phyloP scores from a whole-genome alignment of 2,797 vertebrate species.

The Rallus crepitans region DNA sequence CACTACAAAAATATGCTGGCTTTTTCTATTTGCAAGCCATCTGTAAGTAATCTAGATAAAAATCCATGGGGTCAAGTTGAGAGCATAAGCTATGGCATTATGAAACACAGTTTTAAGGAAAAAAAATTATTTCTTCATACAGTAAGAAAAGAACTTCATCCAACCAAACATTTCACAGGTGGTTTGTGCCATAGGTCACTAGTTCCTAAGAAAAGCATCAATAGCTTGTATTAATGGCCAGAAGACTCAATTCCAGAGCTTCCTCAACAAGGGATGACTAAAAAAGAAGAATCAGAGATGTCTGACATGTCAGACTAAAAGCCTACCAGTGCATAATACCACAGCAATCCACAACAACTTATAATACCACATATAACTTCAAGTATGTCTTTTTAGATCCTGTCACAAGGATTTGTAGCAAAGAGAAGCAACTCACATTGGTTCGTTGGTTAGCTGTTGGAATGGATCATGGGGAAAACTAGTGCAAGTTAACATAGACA shows the following conservation, averaged over 20 bases:
- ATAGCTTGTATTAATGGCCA: background rate
- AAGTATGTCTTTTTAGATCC: background rate
- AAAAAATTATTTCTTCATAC: background rate
- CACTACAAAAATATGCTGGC: background rate
- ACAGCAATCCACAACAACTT: background rate
- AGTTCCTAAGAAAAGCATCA: background rate
- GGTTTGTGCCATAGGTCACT: background rate
- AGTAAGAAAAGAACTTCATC: background rate
- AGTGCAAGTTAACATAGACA: background rate
- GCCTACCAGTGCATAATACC: background rate
- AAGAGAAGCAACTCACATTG: background rate
- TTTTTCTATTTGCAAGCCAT: background rate
- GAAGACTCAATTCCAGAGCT: background rate
- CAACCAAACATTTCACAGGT: background rate
- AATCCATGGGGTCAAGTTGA: background rate
- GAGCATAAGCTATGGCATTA: background rate
- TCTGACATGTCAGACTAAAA: background rate
- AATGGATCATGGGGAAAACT: background rate
- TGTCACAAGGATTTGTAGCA: background rate
- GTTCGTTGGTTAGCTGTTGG: background rate
- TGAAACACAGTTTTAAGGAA: background rate
- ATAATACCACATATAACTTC: background rate
- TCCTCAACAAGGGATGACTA: background rate
- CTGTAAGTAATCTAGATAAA: background rate
- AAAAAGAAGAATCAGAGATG: background rate